Conservation (phyloP, 2,113 vertebrate species). For the Pelodiscus sinensis region DNA sequence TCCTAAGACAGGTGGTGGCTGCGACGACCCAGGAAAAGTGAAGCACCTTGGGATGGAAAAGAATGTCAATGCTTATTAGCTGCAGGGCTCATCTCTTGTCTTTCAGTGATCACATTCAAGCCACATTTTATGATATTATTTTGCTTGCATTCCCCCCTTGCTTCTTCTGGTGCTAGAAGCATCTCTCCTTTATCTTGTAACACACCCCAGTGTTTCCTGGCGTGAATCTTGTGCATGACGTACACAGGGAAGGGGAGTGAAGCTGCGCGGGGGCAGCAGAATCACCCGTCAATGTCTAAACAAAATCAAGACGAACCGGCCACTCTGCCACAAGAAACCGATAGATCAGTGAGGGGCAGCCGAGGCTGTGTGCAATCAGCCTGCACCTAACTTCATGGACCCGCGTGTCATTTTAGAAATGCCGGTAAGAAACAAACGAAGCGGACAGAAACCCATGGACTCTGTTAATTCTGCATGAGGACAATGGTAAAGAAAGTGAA, state of each 20-base stretch:
- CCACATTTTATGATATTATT: background rate
- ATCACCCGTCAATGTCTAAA: background rate
- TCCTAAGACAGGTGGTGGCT: background rate
- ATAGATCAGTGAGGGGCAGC: too few species aligned
- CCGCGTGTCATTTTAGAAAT: too few species aligned
- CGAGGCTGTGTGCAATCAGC: too few species aligned
- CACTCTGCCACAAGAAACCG: too few species aligned
- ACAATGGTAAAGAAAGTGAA: too few species aligned
- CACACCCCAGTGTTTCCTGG: background rate
- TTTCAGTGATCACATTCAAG: background rate
- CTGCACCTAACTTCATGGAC: too few species aligned
- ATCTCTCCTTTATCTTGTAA: background rate
- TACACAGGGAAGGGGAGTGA: background rate
- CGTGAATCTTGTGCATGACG: background rate
- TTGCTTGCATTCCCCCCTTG: rapidly evolving
- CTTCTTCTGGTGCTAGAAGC: background rate
- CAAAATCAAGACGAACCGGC: background rate
- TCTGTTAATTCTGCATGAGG: too few species aligned
- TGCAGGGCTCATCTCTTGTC: background rate
- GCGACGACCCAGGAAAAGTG: background rate
- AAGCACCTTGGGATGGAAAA: background rate
- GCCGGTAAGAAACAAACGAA: too few species aligned
- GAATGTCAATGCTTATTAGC: background rate
- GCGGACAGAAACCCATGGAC: too few species aligned
- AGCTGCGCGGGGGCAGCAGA: background rate